These are phyloP conservation scores for Orchestes rusci DNA, from an alignment of 2,888 invertebrate genomes.

Conservation along the genomic window DNA sequence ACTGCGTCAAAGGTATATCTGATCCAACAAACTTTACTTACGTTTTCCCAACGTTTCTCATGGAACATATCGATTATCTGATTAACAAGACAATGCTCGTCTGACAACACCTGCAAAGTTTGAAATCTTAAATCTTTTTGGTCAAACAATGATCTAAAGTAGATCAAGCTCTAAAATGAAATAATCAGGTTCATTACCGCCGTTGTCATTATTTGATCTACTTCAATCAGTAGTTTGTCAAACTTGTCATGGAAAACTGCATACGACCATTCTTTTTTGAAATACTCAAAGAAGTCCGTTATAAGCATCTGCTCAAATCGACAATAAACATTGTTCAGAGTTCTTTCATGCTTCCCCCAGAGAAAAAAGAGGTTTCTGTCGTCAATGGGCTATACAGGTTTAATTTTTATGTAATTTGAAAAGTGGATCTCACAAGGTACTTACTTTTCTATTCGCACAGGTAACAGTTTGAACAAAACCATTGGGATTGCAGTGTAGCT, in stretches of 20 bases:
- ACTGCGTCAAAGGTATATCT: no score
- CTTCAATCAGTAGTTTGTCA: constrained; percentile 38
- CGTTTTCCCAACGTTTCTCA: no score
- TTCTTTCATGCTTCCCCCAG: constrained; percentile 66
- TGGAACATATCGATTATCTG: no score
- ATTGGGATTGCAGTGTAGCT: constrained; percentile 51
- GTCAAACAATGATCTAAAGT: no score
- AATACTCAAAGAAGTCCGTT: constrained; percentile 59
- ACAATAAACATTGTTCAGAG: constrained; percentile 58
- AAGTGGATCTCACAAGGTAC: no score
- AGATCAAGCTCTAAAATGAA: no score
- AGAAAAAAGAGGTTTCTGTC: constrained; percentile 53
- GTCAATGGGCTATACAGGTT: constrained; percentile 46
- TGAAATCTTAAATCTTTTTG: no score
- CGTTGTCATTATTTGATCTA: constrained; percentile 30
- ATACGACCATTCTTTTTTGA: constrained; percentile 59
- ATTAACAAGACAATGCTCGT: no score
- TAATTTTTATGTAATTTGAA: not conserved
- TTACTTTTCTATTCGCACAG: constrained; percentile 52
- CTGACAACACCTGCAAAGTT: no score
- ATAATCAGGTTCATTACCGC: constrained; percentile 19
- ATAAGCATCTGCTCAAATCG: constrained; percentile 57
- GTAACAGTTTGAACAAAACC: constrained; percentile 53
- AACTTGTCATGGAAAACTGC: constrained; percentile 59
- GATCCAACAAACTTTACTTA: no score